Base-by-base conservation (phyloP, 2,888 invertebrate genomes). In the Toxonevra muliebris region DNA sequence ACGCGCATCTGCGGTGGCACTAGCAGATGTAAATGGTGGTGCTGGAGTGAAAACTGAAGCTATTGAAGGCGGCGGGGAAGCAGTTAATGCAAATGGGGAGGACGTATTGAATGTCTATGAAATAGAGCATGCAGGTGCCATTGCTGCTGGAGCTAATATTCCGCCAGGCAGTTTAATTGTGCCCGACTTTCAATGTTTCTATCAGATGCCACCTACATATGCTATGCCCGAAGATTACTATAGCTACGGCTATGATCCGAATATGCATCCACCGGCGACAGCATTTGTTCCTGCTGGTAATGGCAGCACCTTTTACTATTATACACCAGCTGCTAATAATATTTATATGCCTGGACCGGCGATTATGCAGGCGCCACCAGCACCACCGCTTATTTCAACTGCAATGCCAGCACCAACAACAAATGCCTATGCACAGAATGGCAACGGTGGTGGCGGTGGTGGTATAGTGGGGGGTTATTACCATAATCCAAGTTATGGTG, bases 161-260 rank as follows among this genome's bases (percentile, higher is more conserved):
- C 58, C 52, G 12, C 65, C 52, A 41, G 30, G 30, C 30, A 30
- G 30, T 30, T 72, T 54, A 70, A 68, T 58, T 52, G n/a, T 74
- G 12, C 75, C 75, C 0, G 78, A 77, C 13, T 64, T 70, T 8
- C 72, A 65, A 15, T 68, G 69, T 12, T 68, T 73, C 30, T 77
- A 76, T 68, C 73, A 75, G 58, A 66, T 75, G 43, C 30, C 71
- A 11, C 52, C 70, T 1, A 45, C 65, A 13, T 66, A 66, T 54
- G 48, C 58, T 41, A 19, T 71, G 50, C 65, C 73, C 5, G 78
- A 78, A 17, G 78, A 78, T 42, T 77, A 72, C 62, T 77, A 69
- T 19, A 69, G 69, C 10, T 77, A 76, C 61, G 70, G 74, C 10
- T 77, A 72, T 65, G 78, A 77, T 68, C 72, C 71, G 1, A 70